These are phyloP conservation scores for Thymelicus lineola DNA, from an alignment of 2,888 invertebrate species.

Conservation along the genomic window DNA sequence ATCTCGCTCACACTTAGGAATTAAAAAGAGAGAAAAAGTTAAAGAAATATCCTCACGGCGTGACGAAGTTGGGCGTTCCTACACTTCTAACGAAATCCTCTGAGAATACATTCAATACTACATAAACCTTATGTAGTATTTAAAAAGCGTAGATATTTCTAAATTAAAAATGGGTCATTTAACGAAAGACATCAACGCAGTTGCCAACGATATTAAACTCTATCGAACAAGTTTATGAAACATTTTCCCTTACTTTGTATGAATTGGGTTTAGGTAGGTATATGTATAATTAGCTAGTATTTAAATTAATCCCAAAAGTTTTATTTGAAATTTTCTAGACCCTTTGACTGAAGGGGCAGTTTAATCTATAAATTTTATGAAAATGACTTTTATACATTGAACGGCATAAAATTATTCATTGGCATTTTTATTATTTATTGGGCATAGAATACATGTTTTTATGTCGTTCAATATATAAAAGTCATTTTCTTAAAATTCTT, in stretches of 20 bases:
- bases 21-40: not conserved
- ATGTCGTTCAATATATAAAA: too few species aligned
- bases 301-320: slow-evolving; percentile 18
- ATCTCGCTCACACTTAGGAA: not conserved
- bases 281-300: slow-evolving; percentile 7
- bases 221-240: not conserved
- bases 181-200: slow-evolving; percentile 5
- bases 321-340: not conserved
- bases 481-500: too few species aligned
- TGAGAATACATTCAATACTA: not conserved
- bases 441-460: too few species aligned
- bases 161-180: not conserved
- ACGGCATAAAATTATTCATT: too few species aligned
- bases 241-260: not conserved
- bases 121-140: slow-evolving; percentile 6
- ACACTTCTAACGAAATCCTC: not conserved
- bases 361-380: too few species aligned
- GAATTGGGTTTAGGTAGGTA: not conserved
- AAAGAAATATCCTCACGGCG: not conserved
- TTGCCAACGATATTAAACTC: not conserved
- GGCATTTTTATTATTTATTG: too few species aligned
- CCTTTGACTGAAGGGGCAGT: not conserved
- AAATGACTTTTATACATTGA: too few species aligned
- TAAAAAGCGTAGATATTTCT: not conserved
- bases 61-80: slow-evolving; percentile 8